Conservation (phyloP, 2,113 vertebrate species). For the Strix uralensis region DNA sequence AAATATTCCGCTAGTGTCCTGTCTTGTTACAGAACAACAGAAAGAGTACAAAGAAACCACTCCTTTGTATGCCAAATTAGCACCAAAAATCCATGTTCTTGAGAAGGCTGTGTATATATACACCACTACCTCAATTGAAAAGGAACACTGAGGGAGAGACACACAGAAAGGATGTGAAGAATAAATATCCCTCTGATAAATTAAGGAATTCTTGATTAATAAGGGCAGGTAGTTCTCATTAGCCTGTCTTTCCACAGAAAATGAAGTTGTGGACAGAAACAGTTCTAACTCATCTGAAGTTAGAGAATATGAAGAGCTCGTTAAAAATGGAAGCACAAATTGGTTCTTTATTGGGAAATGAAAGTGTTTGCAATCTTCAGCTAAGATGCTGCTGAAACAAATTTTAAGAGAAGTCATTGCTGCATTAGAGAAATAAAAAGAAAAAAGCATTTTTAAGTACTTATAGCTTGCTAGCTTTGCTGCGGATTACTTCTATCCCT, state of each 20-base stretch:
- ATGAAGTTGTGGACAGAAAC: not conserved
- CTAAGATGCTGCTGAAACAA: not conserved
- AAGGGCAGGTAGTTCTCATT: not conserved
- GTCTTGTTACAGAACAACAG: not conserved
- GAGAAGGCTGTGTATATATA: not conserved
- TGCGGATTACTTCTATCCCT: not conserved
- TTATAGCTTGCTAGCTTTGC: not conserved
- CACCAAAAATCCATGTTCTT: not conserved
- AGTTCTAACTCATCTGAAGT: not conserved
- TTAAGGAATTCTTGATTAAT: not conserved
- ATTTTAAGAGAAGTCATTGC: not conserved
- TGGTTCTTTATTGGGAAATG: not conserved
- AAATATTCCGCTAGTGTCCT: not conserved
- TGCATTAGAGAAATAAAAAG: not conserved
- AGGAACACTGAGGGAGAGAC: not conserved
- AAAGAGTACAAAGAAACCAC: not conserved
- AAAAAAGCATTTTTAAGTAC: not conserved
- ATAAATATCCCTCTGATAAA: not conserved
- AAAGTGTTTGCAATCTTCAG: not conserved
- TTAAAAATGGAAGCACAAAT: not conserved
- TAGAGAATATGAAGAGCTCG: not conserved
- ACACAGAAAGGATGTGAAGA: not conserved
- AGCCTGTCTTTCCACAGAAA: not conserved
- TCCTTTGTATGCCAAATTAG: not conserved
- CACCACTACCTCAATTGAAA: not conserved